These are phyloP conservation scores for Gasterosteus nipponicus DNA, from an alignment of 2,113 vertebrate genomes.

Conservation along the genomic window DNA sequence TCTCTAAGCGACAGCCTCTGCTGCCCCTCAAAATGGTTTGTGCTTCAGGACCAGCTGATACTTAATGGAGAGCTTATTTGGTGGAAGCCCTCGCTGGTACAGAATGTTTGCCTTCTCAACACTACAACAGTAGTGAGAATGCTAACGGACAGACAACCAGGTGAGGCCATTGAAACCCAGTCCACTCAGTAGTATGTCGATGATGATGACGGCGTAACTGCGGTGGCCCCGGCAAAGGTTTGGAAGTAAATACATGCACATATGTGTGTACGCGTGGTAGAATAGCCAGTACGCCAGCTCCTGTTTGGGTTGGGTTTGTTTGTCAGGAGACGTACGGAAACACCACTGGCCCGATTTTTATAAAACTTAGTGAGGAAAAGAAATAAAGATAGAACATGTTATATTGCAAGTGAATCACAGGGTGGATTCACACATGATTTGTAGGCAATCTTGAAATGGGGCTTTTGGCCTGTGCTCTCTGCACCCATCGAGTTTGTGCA, in stretches of 20 bases:
- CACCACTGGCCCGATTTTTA: neutral
- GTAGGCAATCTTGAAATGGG: too few species aligned
- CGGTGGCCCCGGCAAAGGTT: neutral
- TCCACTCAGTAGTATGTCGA: neutral
- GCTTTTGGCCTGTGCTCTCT: too few species aligned
- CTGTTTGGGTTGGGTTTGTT: neutral
- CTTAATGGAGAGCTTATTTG: constrained; percentile 43
- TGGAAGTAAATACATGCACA: neutral
- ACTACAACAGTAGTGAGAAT: neutral
- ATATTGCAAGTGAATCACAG: neutral
- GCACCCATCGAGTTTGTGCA: neutral
- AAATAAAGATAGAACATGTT: neutral
- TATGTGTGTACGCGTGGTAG: neutral
- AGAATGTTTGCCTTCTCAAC: neutral
- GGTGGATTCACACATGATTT: neutral
- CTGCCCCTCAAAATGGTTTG: constrained; percentile 32
- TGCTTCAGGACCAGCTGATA: constrained; percentile 39
- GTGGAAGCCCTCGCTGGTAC: constrained; percentile 21
- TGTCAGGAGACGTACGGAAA: neutral
- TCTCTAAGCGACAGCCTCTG: constrained; percentile 53
- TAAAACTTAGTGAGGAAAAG: neutral
- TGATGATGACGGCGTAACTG: neutral
- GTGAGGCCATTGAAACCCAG: neutral
- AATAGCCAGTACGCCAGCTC: neutral
- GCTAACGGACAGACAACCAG: constrained; percentile 13